Evolutionary conservation across 2,797 vertebrate species (phyloP).

Genomic region (Microctenopoma stevenorrisi): DNA sequence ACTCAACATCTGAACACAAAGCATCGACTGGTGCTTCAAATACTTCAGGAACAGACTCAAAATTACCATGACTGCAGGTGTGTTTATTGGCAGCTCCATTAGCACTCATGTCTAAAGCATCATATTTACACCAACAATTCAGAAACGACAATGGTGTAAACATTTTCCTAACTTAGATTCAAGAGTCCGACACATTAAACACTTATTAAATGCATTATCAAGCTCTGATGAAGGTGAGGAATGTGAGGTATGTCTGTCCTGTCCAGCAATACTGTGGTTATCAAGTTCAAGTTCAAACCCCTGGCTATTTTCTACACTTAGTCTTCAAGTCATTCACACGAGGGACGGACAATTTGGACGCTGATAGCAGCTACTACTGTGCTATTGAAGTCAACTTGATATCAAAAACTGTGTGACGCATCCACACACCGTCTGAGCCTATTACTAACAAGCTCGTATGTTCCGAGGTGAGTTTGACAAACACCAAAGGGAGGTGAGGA

Average conservation of each 20-base stretch:
- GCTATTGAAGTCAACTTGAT: conserved; percentile 6
- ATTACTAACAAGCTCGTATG: conserved; percentile 57
- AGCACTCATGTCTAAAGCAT: conserved; percentile 14
- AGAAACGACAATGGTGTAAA: conserved; percentile 10
- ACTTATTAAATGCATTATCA: conserved; percentile 85
- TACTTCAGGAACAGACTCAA: conserved; percentile 7
- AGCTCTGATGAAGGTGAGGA: conserved; percentile 88
- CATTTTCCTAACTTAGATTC: conserved; percentile 33
- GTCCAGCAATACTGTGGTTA: conserved; percentile 65
- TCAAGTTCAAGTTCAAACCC: too few species aligned
- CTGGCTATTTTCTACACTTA: too few species aligned
- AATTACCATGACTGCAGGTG: conserved; percentile 5
- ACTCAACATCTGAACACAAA: conserved; percentile 29
- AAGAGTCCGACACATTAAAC: conserved; percentile 61
- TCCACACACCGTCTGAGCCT: conserved; percentile 20
- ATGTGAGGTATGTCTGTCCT: conserved; percentile 86
- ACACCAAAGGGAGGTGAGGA: conserved; percentile 59
- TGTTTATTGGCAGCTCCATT: conserved; percentile 25
- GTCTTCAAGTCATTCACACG: too few species aligned
- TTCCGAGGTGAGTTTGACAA: conserved; percentile 55
- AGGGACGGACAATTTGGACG: too few species aligned
- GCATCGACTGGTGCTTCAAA: conserved; percentile 16
- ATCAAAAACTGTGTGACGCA: conserved; percentile 4
- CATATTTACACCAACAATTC: neutral
- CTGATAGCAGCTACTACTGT: neutral